Base-by-base conservation (phyloP, 2,113 vertebrate species). In the Cisticola juncidis region DNA sequence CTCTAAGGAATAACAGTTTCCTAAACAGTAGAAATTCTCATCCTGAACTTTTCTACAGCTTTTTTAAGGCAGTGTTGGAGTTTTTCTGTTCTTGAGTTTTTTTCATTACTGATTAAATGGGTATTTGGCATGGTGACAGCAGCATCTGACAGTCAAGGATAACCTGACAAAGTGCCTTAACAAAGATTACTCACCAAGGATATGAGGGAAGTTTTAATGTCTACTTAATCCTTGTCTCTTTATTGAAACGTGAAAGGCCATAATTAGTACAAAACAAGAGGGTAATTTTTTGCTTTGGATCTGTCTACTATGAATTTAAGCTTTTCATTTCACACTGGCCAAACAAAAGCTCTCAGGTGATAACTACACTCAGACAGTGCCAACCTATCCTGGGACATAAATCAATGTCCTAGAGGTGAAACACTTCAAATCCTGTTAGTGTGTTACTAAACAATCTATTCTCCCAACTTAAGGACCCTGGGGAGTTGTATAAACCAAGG, bases 351-450 rank as follows among this genome's bases (percentile, higher is more conserved):
- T 85, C 45, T 68, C 56, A 68, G 54, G 58, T 80, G 68, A 33
- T 86, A 95, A 80, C 53, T 92, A 57, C 50, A 76, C 80, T 91
- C 28, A 95, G 64, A 86, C 20, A 78, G 50, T 40, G 62, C 23
- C 57, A 85, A 12, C 31, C 50, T 68, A 81, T 21, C 12, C 57
- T 78, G 47, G 33, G 23, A 95, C 10, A 28, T 77, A 91, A 73
- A 95, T 92, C 81, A 77, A 44, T 66, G 62, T 35, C 50, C 58
- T 70, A 58, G 70, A 86, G 54, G 50, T 80, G 53, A 82, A 91
- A 93, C 40, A 61, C 64, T 93, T 92, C 68, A 93, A 90, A 95
- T 74, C 76, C 56, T 86, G 64, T 83, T 69, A 68, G 47, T 90
- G 62, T 54, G 83, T 78, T 93, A 90, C 76, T 93, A 64, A 88